phyloP scores from a whole-genome alignment of 2,113 vertebrate genomes.

The Athene cunicularia region DNA sequence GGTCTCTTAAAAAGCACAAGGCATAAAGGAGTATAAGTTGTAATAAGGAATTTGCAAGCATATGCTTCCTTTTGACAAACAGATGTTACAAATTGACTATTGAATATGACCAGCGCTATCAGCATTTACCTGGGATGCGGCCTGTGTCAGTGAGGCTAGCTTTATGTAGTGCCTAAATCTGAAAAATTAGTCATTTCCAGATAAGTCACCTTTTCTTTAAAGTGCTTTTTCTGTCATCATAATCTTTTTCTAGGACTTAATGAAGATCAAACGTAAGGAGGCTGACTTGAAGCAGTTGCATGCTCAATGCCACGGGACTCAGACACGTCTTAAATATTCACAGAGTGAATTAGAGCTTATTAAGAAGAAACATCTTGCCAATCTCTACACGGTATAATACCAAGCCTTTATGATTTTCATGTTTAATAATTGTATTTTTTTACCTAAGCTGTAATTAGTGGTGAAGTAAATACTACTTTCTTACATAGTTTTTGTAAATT shows the following conservation, averaged over 20 bases:
- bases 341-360: constrained; percentile 84
- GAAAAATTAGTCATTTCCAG: neutral
- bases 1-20: constrained; percentile 6
- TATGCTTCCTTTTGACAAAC: neutral
- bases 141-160: neutral
- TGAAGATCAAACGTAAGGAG: constrained; percentile 87
- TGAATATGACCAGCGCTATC: neutral
- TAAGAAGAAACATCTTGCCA: constrained; percentile 81
- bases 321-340: constrained; percentile 91
- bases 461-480: neutral
- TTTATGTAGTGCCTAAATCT: neutral
- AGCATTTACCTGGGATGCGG: neutral
- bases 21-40: neutral
- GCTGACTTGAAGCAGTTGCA: constrained; percentile 85
- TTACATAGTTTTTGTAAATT: neutral
- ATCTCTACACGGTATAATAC: constrained; percentile 75
- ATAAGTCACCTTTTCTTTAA: neutral
- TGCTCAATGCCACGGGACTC: constrained; percentile 81
- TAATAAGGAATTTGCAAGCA: neutral
- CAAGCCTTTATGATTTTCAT: neutral
- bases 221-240: neutral
- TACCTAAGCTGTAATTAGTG: neutral
- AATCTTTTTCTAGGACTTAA: constrained; percentile 75
- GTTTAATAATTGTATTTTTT: neutral
- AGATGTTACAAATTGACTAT: accelerated